Percentiles rank a stretch among this genome's conserved stretches.
Conservation (phyloP, 2,113 vertebrate genomes). For the Cololabis saira region DNA sequence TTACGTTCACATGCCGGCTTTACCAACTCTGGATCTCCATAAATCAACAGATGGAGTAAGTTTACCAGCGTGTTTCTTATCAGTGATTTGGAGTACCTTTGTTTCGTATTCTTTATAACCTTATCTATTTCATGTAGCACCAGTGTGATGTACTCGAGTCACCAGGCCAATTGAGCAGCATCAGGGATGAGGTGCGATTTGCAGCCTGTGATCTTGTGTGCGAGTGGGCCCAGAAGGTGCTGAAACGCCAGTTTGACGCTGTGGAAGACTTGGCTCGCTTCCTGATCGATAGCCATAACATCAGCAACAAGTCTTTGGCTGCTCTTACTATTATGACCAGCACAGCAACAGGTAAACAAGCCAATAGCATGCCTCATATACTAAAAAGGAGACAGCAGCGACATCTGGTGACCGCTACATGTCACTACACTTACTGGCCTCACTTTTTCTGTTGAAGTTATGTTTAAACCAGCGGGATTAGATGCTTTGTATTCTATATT, state of each 20-base stretch:
- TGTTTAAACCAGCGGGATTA: too few species aligned
- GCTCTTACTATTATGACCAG: slow-evolving; percentile 95
- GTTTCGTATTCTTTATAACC: neutral
- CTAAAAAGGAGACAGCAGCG: slow-evolving; percentile 17
- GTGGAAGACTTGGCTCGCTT: slow-evolving; percentile 96
- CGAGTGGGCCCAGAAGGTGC: slow-evolving; percentile 98
- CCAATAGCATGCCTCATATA: neutral
- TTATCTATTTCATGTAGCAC: slow-evolving; percentile 36
- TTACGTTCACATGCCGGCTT: slow-evolving; percentile 95
- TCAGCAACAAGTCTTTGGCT: slow-evolving; percentile 96
- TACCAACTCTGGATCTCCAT: slow-evolving; percentile 94
- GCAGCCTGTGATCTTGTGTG: slow-evolving; percentile 96
- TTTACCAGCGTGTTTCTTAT: neutral
- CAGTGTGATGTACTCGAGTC: slow-evolving; percentile 91
- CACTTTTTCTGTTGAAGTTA: neutral
- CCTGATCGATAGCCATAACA: slow-evolving; percentile 97
- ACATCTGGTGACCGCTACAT: slow-evolving; percentile 61
- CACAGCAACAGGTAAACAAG: slow-evolving; percentile 87
- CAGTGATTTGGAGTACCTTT: neutral
- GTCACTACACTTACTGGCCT: slow-evolving; percentile 11
- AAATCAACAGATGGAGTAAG: slow-evolving; percentile 94
- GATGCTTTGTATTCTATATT: neutral
- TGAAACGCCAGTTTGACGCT: slow-evolving; percentile 95
- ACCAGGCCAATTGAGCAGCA: slow-evolving; percentile 86
- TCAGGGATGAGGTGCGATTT: slow-evolving; percentile 92